phyloP scores from a whole-genome alignment of 30 jellyfish, hydroid and myxozoan genomes.

The Aurelia sp. region DNA sequence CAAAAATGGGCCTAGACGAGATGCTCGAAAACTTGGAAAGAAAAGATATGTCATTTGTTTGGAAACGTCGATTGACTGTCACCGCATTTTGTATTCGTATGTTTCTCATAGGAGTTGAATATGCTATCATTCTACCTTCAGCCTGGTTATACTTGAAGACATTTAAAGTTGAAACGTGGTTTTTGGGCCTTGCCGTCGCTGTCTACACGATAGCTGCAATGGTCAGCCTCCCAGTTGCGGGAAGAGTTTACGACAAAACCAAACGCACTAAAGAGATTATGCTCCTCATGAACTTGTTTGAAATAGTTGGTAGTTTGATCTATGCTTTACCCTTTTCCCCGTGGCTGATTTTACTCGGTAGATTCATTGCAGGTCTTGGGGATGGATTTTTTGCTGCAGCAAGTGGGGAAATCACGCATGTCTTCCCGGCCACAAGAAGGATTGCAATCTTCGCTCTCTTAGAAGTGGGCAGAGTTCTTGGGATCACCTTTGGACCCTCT shows the following conservation, averaged over 20 bases:
- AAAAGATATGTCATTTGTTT: constrained; percentile 75
- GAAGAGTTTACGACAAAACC: constrained; percentile 86
- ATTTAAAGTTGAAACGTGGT: constrained; percentile 91
- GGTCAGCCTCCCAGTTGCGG: constrained; percentile 93
- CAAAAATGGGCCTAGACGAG: constrained; percentile 73
- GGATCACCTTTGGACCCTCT: constrained; percentile 94
- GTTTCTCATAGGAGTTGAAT: constrained; percentile 97
- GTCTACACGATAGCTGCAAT: constrained; percentile 89
- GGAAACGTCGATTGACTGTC: constrained; percentile 92
- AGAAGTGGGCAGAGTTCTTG: constrained; percentile 95
- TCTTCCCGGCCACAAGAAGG: constrained; percentile 84
- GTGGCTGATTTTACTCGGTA: constrained; percentile 78
- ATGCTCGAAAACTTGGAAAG: constrained; percentile 55
- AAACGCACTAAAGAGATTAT: constrained; percentile 87
- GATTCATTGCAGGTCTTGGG: constrained; percentile 94
- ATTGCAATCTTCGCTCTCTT: constrained; percentile 92
- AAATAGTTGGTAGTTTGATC: constrained; percentile 85
- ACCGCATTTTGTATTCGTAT: constrained; percentile 84
- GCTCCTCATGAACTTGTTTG: constrained; percentile 81
- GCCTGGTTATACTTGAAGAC: constrained; percentile 90
- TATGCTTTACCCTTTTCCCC: constrained; percentile 91
- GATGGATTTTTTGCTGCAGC: constrained; percentile 99
- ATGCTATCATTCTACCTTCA: constrained; percentile 94
- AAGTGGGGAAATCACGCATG: constrained; percentile 85
- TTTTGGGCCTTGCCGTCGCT: constrained; percentile 89